Base-by-base conservation (phyloP, 2,113 vertebrate species). In the Alethe diademata region DNA sequence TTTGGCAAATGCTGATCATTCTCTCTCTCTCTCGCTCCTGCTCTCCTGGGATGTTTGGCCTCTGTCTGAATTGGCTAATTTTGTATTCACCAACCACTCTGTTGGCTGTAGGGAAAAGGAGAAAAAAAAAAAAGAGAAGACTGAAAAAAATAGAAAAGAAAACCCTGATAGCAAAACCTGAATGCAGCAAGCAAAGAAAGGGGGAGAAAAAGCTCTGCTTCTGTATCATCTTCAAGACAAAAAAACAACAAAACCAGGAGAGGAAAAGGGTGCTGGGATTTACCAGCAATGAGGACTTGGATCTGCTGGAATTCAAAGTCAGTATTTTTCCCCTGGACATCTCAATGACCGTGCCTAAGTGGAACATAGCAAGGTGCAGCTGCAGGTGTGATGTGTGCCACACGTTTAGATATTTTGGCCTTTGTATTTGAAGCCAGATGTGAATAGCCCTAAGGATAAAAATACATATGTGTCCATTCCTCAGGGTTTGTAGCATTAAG, bases 11-110 rank as follows among this genome's bases (percentile, higher is more conserved):
- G 88, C 88, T 94, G 93, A 87, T 89, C 76, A 38, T 70, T 86
- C 45, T 93, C 72, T 92, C 57, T 89, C 85, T 48, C 42, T 84
- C 93, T 85, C 85, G 48, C 71, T 88, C 61, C 33, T 81, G 65
- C 61, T 86, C 92, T 89, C 96, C 76, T 9, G 45, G 88, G 93
- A 94, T 92, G 54, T 74, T 95, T 8, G 26, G 73, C 88, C 83
- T 89, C 93, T 84, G 47, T 60, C 86, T 95, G 93, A 95, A 95
- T 93, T 54, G 80, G 91, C 83, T 96, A 64, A 91, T 97, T 97
- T 78, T 93, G 90, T 92, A 93, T 95, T 97, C 93, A 87, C 76
- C 61, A 87, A 61, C 72, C 42, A 72, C 69, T 65, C 76, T 61
- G 70, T 54, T 95, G 86, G 80, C 92, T 94, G 86, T 81, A 91